Base-by-base conservation (phyloP, 2,888 invertebrate genomes). In the Tinea semifulvella region DNA sequence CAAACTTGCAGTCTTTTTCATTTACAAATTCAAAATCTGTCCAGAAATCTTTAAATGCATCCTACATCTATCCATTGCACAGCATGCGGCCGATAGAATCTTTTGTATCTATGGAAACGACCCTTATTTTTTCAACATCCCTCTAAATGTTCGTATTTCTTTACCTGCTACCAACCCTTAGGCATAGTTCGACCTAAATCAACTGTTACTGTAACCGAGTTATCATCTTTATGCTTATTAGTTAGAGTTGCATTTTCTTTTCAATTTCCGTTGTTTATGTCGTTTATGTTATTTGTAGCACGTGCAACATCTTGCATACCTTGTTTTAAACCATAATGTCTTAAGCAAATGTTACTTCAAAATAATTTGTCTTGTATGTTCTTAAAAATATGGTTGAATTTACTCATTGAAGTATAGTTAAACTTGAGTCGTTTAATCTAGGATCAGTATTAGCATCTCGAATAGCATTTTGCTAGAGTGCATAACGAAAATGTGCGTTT, bases 101-200 rank as follows among this genome's bases (percentile, higher is more conserved):
- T 63, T 72, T 77, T 75, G 76, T 79, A 66, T 72, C 66, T 67
- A 63, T 68, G 63, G 42, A 71, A 61, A 60, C 71, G 71, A 75
- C 76, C 80, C 77, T 74, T 66, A 61, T 65, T 79, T 80, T 75
- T 79, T 77, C 68, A 60, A 63, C 72, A 73, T 73, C 80, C 80
- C 76, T 75, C 64, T 67, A 65, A 75, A 70, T 67, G 76, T 79
- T 80, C 66, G 64, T 75, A 77, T 77, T 77, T 76, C 74, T 74
- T 63, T 80, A 80, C 80, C 80, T 80, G 80, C 72, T 58, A 52
- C 48, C 57, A 58, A 57, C 60, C 60, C 54, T 58, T 51, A 48
- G 8, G 18, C 42, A 25, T 4, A 28, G 17, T 20, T 11, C 10
- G 26, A 49, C 54, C 1, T 55, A 69, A 45, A 48, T 55, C 52